Evolutionary conservation across 2,888 invertebrate species (phyloP).

Genomic region (Villa cingulata): DNA sequence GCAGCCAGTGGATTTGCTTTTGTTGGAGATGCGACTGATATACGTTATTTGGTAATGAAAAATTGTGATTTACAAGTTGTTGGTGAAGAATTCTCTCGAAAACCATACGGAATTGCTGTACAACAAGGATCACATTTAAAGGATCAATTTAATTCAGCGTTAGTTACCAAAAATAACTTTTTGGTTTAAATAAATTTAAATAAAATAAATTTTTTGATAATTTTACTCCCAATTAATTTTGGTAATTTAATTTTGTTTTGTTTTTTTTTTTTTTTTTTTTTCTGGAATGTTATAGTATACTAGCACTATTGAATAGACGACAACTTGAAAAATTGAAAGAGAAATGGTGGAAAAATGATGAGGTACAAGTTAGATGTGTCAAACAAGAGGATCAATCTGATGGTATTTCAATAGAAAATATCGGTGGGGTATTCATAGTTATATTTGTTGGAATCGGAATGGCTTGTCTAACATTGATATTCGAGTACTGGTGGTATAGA

Average conservation of each 20-base stretch:
- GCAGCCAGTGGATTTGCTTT: constrained; percentile 82
- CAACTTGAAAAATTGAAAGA: constrained; percentile 88
- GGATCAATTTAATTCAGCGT: constrained; percentile 92
- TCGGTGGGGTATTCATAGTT: constrained; percentile 95
- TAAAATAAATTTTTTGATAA: background rate
- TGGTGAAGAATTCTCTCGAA: constrained; percentile 93
- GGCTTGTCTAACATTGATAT: constrained; percentile 77
- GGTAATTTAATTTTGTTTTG: too few species aligned
- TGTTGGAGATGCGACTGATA: constrained; percentile 88
- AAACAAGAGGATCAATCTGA: constrained; percentile 87
- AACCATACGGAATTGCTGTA: constrained; percentile 94
- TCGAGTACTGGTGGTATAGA: constrained; percentile 92
- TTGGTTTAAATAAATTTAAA: background rate
- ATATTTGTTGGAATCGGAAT: constrained; percentile 90
- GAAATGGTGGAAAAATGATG: constrained; percentile 91
- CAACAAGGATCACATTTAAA: constrained; percentile 90
- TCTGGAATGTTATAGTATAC: constrained; percentile 47
- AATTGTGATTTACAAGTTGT: constrained; percentile 69
- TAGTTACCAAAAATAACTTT: constrained; percentile 32
- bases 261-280: too few species aligned
- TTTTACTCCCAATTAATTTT: too few species aligned
- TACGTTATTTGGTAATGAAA: constrained; percentile 42
- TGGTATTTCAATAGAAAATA: constrained; percentile 95
- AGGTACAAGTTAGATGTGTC: constrained; percentile 60
- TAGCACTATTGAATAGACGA: constrained; percentile 84